Conservation (phyloP, 2,888 invertebrate genomes). For the Periphyllus acericola region DNA sequence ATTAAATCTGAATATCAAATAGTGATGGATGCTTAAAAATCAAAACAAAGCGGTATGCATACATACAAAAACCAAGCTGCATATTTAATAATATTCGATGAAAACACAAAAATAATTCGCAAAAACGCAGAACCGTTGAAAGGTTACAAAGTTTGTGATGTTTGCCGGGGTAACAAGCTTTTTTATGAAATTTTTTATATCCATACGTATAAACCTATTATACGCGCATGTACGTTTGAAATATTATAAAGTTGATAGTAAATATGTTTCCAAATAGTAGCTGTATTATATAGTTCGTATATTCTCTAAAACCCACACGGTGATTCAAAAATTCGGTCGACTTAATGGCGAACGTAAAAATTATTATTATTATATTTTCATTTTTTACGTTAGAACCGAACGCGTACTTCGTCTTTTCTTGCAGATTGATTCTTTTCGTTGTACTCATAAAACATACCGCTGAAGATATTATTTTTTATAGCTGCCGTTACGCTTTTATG, state of each 20-base stretch:
- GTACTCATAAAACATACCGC: constrained; percentile 34
- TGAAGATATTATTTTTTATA: constrained; percentile 42
- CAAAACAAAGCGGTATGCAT: no score
- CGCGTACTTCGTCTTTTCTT: background rate
- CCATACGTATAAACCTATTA: no score
- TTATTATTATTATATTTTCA: background rate
- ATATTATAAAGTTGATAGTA: background rate
- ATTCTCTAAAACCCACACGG: background rate
- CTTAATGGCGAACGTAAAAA: background rate
- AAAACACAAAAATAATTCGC: background rate
- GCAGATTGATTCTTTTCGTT: constrained; percentile 34
- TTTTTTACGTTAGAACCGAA: background rate
- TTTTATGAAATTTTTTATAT: no score
- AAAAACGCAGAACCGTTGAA: background rate
- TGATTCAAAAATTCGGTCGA: constrained; percentile 8
- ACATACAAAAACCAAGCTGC: background rate
- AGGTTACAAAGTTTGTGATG: no score
- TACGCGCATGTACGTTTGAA: no score
- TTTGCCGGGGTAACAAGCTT: no score
- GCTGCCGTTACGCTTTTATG: constrained; percentile 14
- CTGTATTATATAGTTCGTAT: no score
- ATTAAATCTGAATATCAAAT: background rate
- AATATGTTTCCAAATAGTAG: background rate
- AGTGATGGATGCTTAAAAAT: background rate
- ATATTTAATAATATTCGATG: background rate